These are phyloP conservation scores for human (Homo sapiens) DNA, from an alignment of 2,113 vertebrate species.

Conservation along the genomic window GRCh38 chr2:223416501-223417000, in stretches of 20 bases:
- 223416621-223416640: not conserved
- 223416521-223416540: too few species aligned
- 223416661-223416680: not conserved
- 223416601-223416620: not conserved
- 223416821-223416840: not conserved
- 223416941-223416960: conserved; percentile 59
- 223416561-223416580: not conserved
- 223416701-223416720: not conserved
- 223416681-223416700: not conserved
- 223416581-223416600: not conserved
- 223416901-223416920: conserved; percentile 57
- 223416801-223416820: not conserved
- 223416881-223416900: conserved; percentile 13
- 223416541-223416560: too few species aligned
- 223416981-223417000: conserved; percentile 70
- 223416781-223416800: not conserved
- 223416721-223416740: not conserved
- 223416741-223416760: not conserved
- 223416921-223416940: conserved; percentile 56
- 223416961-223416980: conserved; percentile 33
- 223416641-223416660: not conserved
- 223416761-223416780: not conserved
- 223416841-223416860: not conserved
- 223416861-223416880: conserved; percentile 14
- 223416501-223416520: too few species aligned